Evolutionary conservation across 2,797 vertebrate species (phyloP).

Genomic region (Hozukius guyotensis): DNA sequence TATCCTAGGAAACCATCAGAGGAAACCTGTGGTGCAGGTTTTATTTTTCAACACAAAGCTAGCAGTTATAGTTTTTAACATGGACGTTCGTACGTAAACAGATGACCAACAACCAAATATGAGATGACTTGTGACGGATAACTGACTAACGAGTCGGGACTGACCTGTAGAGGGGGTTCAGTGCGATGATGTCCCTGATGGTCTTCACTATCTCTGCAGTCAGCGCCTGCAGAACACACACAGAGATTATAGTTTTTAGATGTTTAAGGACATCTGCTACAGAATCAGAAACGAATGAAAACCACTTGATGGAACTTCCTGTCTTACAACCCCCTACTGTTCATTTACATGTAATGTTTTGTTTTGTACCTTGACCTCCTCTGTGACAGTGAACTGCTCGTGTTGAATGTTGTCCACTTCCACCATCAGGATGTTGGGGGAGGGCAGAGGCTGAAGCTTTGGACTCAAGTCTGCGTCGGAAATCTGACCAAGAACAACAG

Average conservation of each 20-base stretch:
- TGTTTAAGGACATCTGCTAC: neutral
- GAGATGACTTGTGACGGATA: too few species aligned
- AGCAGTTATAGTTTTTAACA: neutral
- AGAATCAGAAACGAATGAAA: neutral
- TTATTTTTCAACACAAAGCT: neutral
- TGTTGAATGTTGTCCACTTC: constrained; percentile 95
- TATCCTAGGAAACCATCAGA: neutral
- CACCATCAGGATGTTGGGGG: constrained; percentile 92
- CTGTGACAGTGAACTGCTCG: constrained; percentile 95
- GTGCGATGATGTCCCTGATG: constrained; percentile 96
- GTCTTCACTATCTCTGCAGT: constrained; percentile 99
- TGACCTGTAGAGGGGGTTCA: constrained; percentile 97
- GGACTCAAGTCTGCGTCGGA: constrained; percentile 72
- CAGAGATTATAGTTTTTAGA: neutral
- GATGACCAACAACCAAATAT: too few species aligned
- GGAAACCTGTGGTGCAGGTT: neutral
- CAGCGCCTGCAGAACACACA: constrained; percentile 81
- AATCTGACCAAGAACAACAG: constrained; percentile 49
- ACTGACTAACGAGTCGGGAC: neutral
- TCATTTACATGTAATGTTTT: neutral
- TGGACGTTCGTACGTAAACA: too few species aligned
- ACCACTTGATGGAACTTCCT: neutral
- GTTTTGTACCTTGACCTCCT: constrained; percentile 92
- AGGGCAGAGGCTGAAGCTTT: constrained; percentile 73
- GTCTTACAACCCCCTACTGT: neutral